Evolutionary conservation across 2,888 invertebrate genomes (phyloP).

Genomic region (Phyllotreta cruciferae): DNA sequence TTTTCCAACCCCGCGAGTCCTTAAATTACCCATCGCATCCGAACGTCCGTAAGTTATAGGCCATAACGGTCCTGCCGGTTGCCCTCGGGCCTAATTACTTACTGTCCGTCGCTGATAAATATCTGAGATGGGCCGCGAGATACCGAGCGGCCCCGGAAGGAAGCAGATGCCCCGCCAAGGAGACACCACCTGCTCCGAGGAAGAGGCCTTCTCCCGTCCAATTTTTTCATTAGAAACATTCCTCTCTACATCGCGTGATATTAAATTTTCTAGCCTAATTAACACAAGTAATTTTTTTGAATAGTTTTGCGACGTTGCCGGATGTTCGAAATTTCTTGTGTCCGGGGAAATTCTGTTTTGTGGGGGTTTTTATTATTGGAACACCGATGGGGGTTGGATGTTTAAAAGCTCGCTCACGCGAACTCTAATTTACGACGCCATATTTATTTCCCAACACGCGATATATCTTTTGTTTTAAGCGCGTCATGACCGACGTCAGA

Average conservation of each 20-base stretch:
- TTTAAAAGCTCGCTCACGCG: slow-evolving; percentile 60
- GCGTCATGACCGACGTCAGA: slow-evolving; percentile 54
- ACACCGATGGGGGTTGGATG: slow-evolving; percentile 42
- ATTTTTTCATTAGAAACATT: too few relatives aligned
- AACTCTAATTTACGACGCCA: slow-evolving; percentile 61
- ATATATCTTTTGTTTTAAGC: slow-evolving; percentile 59
- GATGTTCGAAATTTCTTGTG: too few relatives aligned
- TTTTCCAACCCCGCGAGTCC: slow-evolving; percentile 6
- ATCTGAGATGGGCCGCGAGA: slow-evolving; percentile 51
- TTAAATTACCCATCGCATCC: background rate
- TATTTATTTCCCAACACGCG: slow-evolving; percentile 61
- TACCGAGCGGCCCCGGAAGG: slow-evolving; percentile 53
- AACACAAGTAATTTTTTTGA: too few relatives aligned
- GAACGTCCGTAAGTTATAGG: slow-evolving; percentile 27
- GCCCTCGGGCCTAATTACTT: slow-evolving; percentile 49
- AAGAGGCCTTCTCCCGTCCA: slow-evolving; percentile 14
- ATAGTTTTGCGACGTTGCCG: too few relatives aligned
- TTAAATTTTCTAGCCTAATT: too few relatives aligned
- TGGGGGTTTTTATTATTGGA: too few relatives aligned
- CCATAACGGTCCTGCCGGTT: slow-evolving; percentile 46
- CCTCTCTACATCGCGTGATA: too few relatives aligned
- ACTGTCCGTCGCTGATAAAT: slow-evolving; percentile 44
- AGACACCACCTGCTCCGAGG: slow-evolving; percentile 36
- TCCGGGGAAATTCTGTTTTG: too few relatives aligned
- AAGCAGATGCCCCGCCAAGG: slow-evolving; percentile 53